Percentiles rank a stretch among this genome's conserved stretches.
These are phyloP conservation scores for Maylandia zebra DNA, from an alignment of 2,113 vertebrate genomes.

Conservation along the genomic window DNA sequence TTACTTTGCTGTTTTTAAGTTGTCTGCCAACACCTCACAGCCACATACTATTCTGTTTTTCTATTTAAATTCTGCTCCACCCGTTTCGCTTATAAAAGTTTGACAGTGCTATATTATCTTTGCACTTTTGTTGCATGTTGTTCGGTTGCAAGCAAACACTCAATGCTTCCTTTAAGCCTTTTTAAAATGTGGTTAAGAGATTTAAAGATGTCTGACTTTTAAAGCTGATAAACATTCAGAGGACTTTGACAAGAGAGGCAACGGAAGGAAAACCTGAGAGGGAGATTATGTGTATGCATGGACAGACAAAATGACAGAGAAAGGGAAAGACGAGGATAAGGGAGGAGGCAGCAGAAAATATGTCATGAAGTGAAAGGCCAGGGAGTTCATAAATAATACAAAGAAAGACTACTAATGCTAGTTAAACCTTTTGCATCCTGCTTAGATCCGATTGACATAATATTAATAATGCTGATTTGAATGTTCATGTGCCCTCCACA, in stretches of 20 bases:
- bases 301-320: background rate
- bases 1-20: background rate
- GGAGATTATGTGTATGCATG: background rate
- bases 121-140: background rate
- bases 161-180: background rate
- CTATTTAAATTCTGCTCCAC: background rate
- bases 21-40: background rate
- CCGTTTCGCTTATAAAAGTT: background rate
- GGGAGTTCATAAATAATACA: background rate
- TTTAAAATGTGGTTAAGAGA: background rate
- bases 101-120: background rate
- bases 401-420: background rate
- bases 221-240: background rate
- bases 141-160: background rate
- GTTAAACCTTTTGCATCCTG: background rate
- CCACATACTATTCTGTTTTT: background rate
- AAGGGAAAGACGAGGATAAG: background rate
- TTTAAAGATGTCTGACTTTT: background rate
- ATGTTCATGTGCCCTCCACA: background rate
- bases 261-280: background rate
- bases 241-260: background rate
- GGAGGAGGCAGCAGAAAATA: background rate
- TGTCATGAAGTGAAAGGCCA: background rate
- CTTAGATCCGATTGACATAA: background rate
- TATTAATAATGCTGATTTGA: background rate